Percentiles rank a stretch among this genome's conserved stretches.
These are phyloP conservation scores for Nannobrachium achirus DNA, from an alignment of 2,113 vertebrate genomes.

Conservation along the genomic window DNA sequence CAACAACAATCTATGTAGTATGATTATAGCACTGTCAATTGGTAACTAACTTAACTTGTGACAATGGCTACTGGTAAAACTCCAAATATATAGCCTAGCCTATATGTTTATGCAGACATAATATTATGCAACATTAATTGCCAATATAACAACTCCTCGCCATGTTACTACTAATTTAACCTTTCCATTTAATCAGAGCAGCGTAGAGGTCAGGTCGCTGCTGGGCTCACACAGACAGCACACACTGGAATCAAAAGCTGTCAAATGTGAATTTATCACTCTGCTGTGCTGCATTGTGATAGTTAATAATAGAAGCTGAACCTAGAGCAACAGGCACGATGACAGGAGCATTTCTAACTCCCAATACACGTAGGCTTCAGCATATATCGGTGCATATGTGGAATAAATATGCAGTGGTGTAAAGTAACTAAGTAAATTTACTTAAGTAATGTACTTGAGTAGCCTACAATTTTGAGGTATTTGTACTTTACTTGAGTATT, in stretches of 20 bases:
- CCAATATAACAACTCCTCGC: neutral
- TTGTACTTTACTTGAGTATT: too few species aligned
- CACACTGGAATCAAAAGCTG: neutral
- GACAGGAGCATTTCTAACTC: neutral
- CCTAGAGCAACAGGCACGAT: slow-evolving; percentile 49
- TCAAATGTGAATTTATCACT: slow-evolving; percentile 4
- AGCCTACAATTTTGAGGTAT: too few species aligned
- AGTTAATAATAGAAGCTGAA: slow-evolving; percentile 9
- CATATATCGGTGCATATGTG: too few species aligned
- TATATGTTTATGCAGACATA: neutral
- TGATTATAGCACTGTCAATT: too few species aligned
- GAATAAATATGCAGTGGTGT: too few species aligned
- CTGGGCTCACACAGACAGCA: neutral
- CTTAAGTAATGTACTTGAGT: too few species aligned
- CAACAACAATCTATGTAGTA: slow-evolving; percentile 3
- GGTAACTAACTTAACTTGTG: too few species aligned
- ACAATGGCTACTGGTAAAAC: neutral
- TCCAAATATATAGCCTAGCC: neutral
- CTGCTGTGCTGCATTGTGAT: slow-evolving; percentile 8
- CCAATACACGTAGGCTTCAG: neutral
- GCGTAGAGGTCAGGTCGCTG: neutral
- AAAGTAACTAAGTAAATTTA: too few species aligned
- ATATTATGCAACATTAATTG: neutral
- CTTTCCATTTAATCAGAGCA: neutral
- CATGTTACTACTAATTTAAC: neutral